Base-by-base conservation (phyloP, 1,140 invertebrate genomes). In the Trachymyrmex septentrionalis region DNA sequence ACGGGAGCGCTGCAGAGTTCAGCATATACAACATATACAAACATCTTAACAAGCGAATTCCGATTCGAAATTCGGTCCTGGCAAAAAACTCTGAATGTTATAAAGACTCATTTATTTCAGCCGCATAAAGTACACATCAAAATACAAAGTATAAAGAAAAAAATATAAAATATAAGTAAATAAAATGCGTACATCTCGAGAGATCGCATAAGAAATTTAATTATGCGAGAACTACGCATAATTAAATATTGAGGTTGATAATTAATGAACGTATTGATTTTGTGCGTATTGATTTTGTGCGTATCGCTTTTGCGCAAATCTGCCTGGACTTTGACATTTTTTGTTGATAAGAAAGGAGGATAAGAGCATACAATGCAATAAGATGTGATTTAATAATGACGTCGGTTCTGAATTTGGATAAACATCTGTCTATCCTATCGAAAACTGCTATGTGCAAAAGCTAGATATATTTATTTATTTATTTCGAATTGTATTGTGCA, bases 291-390 rank as follows among this genome's bases (percentile, higher is more conserved):
- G n/a, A 44, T 38, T 21, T 67, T 38, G 9, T 67, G 30, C 64
- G 64, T 44, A 38, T 67, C 30, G n/a, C 64, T 67, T 67, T 44
- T 38, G 7, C 57, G 30, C 53, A 75, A 38, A 57, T 75, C 53
- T 44, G 12, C 3, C 21, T 71, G 38, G 67, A 48, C 50, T 19
- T 73, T 57, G 14, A 30, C 24, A 24, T 34, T 34, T 75, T 4
- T 38, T 24, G 19, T n/a, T 12, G 53, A 30, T 75, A 75, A 59
- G 2, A 57, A 6, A 34, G 30, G 30, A 34, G 2, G 5, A 34
- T 7, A 21, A n/a, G 10, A 21, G 2, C n/a, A 30, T 34, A n/a
- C 4, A 19, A 53, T 72, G 9, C 12, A 14, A 21, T 30, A 55
- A 53, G 16, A 34, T 57, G 30, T 72, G 24, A 72, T 72, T 72